Percentiles rank a stretch among this genome's conserved stretches.
These are phyloP conservation scores for Marmota flaviventris DNA, from an alignment of 2,113 vertebrate species.

Conservation along the genomic window DNA sequence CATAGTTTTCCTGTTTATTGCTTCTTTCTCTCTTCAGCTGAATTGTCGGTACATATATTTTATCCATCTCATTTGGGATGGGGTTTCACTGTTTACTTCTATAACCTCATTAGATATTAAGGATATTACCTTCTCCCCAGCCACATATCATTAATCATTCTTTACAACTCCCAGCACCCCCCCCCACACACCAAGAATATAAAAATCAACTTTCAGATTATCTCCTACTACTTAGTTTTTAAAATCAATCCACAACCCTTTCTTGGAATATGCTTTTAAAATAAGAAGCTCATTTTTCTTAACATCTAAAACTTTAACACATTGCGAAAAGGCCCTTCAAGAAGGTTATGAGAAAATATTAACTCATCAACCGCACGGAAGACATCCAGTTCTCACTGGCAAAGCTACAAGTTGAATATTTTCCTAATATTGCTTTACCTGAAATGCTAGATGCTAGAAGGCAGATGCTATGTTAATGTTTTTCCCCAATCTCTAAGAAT, in stretches of 20 bases:
- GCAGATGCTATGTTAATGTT: neutral
- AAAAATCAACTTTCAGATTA: neutral
- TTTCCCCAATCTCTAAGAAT: neutral
- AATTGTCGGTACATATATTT: neutral
- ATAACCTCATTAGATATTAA: neutral
- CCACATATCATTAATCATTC: neutral
- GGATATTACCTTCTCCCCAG: neutral
- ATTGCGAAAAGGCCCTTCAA: no score
- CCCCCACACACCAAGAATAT: neutral
- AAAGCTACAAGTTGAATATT: neutral
- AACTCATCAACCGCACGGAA: no score
- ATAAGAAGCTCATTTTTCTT: neutral
- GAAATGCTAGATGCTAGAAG: neutral
- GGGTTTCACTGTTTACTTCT: neutral
- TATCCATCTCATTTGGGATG: neutral
- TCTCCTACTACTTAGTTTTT: neutral
- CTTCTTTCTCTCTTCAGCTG: neutral
- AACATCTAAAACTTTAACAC: neutral
- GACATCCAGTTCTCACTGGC: no score
- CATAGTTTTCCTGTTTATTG: neutral
- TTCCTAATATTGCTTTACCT: neutral
- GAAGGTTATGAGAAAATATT: no score
- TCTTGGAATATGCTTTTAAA: neutral
- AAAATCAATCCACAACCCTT: neutral
- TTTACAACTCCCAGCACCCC: neutral